Evolutionary conservation across 2,797 vertebrate species (phyloP), one percentile per base, ranked within the genome.

Genomic region (Hippocampus kuda): DNA sequence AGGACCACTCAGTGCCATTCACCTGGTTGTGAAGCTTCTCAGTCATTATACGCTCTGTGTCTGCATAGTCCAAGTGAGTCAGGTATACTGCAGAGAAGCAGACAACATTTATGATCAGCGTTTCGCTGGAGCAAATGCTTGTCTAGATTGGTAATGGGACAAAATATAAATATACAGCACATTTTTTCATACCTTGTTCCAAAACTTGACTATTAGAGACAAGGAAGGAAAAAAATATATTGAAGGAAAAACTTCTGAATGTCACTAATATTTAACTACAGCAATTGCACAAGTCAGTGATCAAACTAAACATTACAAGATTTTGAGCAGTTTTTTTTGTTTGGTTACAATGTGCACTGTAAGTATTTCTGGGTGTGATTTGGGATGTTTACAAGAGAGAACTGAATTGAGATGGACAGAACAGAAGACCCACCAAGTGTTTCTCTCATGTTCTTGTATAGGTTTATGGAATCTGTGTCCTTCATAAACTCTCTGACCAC

Each of bases 391-490:
- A 15, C 22, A 64, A 24, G 15, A 16, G 12, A 24, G 9, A 13
- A 9, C 38, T 24, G 22, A 24, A 24, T 46, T 26, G 41, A 1
- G 12, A 24, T 24, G 2, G 18, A 63, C 42, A 9, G 34, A 16
- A 63, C 42, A 9, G 34, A 16, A 30, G 42, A 65, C 90, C 83
- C 89, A 99, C 97, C 97, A 62, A 99, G 88, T 1, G 97, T 98
- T 90, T 99, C 97, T 79, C 97, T 94, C 97, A 99, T 99, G 79
- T 99, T 99, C 89, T 98, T 99, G 87, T 99, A 99, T 75, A 98
- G 90, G 88, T 98, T 99, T 85, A 98, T 99, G 71, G 97, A 98
- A 84, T 99, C 97, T 0, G 97, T 98, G 86, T 99, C 97, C 89
- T 99, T 99, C 97, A 99, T 99, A 84, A 99, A 99, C 88, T 99